Base-by-base conservation (phyloP, 2,113 vertebrate genomes). In the Gymnarchus niloticus region DNA sequence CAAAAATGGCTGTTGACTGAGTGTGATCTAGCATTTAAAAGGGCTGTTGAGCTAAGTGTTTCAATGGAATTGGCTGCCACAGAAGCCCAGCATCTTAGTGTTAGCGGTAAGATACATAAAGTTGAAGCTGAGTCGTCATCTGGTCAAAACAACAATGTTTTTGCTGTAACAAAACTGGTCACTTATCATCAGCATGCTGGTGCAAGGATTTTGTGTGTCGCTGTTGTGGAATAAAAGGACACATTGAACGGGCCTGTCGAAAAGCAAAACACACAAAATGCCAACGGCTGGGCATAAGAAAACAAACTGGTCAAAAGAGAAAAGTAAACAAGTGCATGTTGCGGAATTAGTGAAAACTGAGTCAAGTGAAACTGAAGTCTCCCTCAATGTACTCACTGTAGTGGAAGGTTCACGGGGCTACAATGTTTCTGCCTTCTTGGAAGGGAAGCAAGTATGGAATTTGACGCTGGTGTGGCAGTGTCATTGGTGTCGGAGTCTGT, bases 1-100 rank as follows among this genome's bases (percentile, higher is more conserved):
- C 56, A 89, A 49, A 87, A 84, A 59, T 19, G 17, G 3, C 80
- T 87, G 1, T 25, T 89, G 8, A 86, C 65, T 7, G 84, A 86
- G 25, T n/a, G 21, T 10, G 84, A 77, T 17, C 28, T 87, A 21
- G 87, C 81, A 73, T 21, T 87, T 33, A 12, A 87, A 57, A 87
- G 49, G 69, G 82, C 84, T n/a, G 85, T 84, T 61, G 86, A 85
- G 28, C 33, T 85, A 12, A 25, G 78, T 3, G n/a, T 84, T 49
- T 83, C 83, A 17, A 84, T 87, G 88, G 81, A 87, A 78, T 9
- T 85, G 49, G 86, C 57, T 10, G 33, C 80, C 6, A 85, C 77
- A 28, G 80, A 88, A 37, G 81, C 69, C 1, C 69, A 86, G 12
- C 87, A 84, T n/a, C 19, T 86, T 12, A 59, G 78, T 21, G 46